Percentiles rank a stretch among this genome's conserved stretches.
Conservation (phyloP, 2,113 vertebrate genomes). For the Carassius carassius region DNA sequence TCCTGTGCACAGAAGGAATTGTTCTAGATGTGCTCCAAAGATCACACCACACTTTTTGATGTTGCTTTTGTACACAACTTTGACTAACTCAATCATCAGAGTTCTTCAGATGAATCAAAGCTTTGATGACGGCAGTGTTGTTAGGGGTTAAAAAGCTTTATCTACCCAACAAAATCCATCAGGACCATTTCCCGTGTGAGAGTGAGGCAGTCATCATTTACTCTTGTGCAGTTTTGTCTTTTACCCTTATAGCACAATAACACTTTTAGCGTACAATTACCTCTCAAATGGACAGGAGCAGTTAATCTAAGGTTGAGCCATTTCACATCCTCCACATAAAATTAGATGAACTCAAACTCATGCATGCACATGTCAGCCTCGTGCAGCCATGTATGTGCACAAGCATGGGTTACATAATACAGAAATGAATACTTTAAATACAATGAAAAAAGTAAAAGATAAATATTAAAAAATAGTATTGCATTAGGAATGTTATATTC, state of each 20-base stretch:
- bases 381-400: not conserved
- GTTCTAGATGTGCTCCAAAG: not conserved
- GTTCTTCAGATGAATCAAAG: not conserved
- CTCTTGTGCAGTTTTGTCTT: conserved; percentile 46
- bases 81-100: not conserved
- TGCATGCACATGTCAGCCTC: conserved; percentile 26
- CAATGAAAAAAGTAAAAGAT: not conserved
- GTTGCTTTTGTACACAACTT: not conserved
- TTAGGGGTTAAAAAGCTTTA: conserved; percentile 5
- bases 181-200: conserved; percentile 25
- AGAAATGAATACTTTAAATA: not conserved
- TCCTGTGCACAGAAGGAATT: conserved; percentile 73
- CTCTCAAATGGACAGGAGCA: conserved; percentile 69
- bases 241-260: conserved; percentile 54
- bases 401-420: not conserved
- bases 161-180: conserved; percentile 18
- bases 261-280: conserved; percentile 76
- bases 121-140: not conserved
- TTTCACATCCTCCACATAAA: conserved; percentile 49
- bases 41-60: not conserved
- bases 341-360: conserved; percentile 25
- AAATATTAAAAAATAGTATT: not conserved
- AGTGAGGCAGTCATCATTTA: conserved; percentile 7
- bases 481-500: not conserved
- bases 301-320: conserved; percentile 64